Evolutionary conservation across 2,113 vertebrate species (phyloP).

Genomic region (Pollimyrus isidori): DNA sequence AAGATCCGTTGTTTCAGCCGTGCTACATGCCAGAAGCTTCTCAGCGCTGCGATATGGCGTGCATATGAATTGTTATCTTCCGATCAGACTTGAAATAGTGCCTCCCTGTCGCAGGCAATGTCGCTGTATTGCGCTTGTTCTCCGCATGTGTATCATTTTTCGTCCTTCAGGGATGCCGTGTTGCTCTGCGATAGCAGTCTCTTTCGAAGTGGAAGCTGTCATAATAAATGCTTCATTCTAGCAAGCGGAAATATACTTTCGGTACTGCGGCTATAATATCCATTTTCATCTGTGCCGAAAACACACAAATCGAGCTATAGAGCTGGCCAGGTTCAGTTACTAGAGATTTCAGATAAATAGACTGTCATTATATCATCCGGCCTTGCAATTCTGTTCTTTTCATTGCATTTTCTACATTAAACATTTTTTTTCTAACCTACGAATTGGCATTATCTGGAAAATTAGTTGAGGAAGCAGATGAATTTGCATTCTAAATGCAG

Average conservation of each 20-base stretch:
- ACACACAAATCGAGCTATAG: neutral
- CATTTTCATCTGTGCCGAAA: constrained; percentile 22
- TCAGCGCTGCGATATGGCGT: neutral
- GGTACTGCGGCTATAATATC: neutral
- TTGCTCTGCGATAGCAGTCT: constrained; percentile 12
- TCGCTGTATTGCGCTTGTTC: neutral
- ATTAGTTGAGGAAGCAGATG: neutral
- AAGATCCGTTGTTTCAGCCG: neutral
- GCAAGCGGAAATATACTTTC: constrained; percentile 16
- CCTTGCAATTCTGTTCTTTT: neutral
- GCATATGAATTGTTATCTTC: constrained; percentile 20
- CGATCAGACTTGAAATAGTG: constrained; percentile 19
- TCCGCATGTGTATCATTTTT: neutral
- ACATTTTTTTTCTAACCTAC: neutral
- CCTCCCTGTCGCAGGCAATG: neutral
- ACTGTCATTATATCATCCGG: constrained; percentile 9
- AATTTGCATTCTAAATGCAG: neutral
- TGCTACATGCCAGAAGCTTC: neutral
- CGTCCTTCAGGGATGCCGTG: constrained; percentile 7
- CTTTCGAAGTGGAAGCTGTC: constrained; percentile 25
- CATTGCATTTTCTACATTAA: neutral
- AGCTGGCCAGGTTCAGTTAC: neutral
- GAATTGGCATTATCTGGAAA: neutral
- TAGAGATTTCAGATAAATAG: neutral
- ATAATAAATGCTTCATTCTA: constrained; percentile 30